Base-by-base conservation (phyloP, 1,140 invertebrate species). In the Ostrea edulis region DNA sequence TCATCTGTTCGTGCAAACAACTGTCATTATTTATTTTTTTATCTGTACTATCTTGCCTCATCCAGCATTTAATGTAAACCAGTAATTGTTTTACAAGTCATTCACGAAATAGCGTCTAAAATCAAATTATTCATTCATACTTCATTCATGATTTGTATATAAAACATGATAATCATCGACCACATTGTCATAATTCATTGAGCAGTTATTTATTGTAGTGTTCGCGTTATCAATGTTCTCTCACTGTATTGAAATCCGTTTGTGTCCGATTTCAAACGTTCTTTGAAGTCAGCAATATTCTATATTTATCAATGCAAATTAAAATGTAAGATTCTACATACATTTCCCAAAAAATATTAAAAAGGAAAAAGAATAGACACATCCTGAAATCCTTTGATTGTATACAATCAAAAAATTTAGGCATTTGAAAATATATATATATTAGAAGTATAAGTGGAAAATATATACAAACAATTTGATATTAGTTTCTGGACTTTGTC, bases 1-100 rank as follows among this genome's bases (percentile, higher is more conserved):
- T 77, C 68, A 77, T 29, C 25, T 29, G 22, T 25, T 77, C 68
- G 68, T 77, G 68, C 68, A 77, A 77, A 11, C 68, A 77, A 77
- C 68, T 77, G 68, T 77, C 68, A 77, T 77, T 77, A 77, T 77
- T 77, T 77, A 77, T 77, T 77, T 77, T 62, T 77, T 77, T 77
- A 77, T 77, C 68, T 77, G 29, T 77, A 77, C 68, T 77, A 77
- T 77, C 68, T 77, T 77, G 68, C 68, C 68, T 25, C 68, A 29
- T 77, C 29, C 68, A 77, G 68, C 68, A 77, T 77, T 77, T 35
- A 77, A 77, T 77, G 25, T 77, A 25, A 29, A 77, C 22, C 25
- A 77, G 25, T 29, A 35, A 77, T 71, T 77, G 68, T 77, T 77
- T 77, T 77, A 77, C 68, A 77, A 25, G 11, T 77, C 68, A 77